Evolutionary conservation across 2,888 invertebrate genomes (phyloP), one percentile per base, ranked within the genome.

Genomic region (Latrodectus hesperus): DNA sequence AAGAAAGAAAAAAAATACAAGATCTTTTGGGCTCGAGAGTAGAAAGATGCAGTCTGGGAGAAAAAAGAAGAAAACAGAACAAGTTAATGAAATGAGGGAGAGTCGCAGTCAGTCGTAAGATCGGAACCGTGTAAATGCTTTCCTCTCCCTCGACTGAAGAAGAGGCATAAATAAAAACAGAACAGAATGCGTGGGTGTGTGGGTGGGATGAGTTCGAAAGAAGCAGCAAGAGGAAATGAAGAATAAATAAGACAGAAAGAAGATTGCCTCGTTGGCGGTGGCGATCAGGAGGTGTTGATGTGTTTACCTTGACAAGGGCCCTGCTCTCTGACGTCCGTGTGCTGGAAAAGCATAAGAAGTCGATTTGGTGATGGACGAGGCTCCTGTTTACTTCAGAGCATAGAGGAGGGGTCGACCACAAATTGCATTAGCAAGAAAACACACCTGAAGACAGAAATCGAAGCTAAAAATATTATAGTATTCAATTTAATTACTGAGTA

Each of bases 251-350:
- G n/a, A n/a, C 60, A 60, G n/a, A n/a, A 60, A 60, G 60, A 60
- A 60, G 75, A 75, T 75, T 75, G 75, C 75, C 75, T 75, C 60
- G 75, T 75, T 75, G 75, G n/a, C 26, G 75, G 51, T 17, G 75
- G 64, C 55, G 60, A 75, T 60, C 60, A 17, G 75, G n/a, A 60
- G 17, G 73, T 60, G 74, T 17, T 75, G 75, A 75, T 75, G 64
- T 49, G 64, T 75, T 75, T 60, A 75, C 75, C 75, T 75, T 75
- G 60, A 64, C 38, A 64, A 26, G 73, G 16, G 52, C 38, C 38
- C 38, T 38, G 38, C 38, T 38, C 38, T 38, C 38, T 38, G 38
- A 38, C 38, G 38, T 38, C 6, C 38, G 38, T 38, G 38, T 38
- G 4, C 5, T 38, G n/a, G n/a, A 60, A n/a, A 60, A 60, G 60